phyloP scores from a whole-genome alignment of 2,888 invertebrate genomes.

The Frankliniella fusca region DNA sequence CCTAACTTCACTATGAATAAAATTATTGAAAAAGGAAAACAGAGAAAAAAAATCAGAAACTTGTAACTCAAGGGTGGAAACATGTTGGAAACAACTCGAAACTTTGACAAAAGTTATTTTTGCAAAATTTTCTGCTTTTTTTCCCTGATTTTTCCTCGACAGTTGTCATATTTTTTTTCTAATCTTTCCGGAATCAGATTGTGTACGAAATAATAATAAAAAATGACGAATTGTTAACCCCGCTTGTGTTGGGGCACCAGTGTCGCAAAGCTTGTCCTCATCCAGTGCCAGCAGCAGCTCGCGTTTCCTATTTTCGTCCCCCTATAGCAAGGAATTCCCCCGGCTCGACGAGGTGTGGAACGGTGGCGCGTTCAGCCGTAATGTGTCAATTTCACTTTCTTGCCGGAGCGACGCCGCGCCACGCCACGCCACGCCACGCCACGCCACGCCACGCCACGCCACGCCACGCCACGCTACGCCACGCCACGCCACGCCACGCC shows the following conservation, averaged over 20 bases:
- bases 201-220: no score
- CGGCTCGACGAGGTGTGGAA: background rate
- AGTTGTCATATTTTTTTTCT: background rate
- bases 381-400: slow-evolving; percentile 6
- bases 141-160: background rate
- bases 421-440: background rate
- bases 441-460: background rate
- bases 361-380: background rate
- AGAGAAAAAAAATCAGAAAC: background rate
- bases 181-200: background rate
- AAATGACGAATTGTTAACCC: no score
- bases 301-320: background rate
- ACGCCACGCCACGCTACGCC: background rate
- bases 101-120: no score
- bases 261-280: background rate
- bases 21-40: background rate
- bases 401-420: background rate
- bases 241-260: no score
- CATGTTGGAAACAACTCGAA: no score
- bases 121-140: no score
- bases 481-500: background rate
- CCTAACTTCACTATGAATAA: background rate
- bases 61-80: no score
- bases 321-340: background rate
- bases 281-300: background rate